Evolutionary conservation across 2,888 invertebrate genomes (phyloP), one percentile per base, ranked within the genome.

Genomic region (Andrena flavipes): DNA sequence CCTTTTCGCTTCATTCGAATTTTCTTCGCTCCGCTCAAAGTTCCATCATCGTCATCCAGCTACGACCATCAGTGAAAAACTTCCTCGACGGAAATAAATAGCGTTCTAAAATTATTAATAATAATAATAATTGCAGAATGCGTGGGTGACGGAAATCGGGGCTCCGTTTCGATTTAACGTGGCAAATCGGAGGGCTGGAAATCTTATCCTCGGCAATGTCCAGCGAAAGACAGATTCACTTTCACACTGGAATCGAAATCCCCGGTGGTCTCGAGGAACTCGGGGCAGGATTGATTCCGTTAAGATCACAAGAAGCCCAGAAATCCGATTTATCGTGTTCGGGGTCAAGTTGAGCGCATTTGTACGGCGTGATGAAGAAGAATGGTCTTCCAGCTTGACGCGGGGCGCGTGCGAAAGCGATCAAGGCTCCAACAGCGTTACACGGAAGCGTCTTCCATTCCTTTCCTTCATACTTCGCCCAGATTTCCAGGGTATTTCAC

Each of bases 321-420:
- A 84, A 87, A 86, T 83, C 84, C 88, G 89, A 88, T 88, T 89
- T 81, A 75, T 78, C 83, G 88, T 72, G 82, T 86, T 82, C 85
- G 86, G 87, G 88, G 89, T 88, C 89, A 87, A 89, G 89, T 86
- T 84, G 86, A 84, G 80, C 87, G 86, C 86, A 83, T 89, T 88
- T 86, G 84, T 86, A 87, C 84, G 81, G 26, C 56, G 62, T 62
- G 78, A 86, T 72, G 84, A 87, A 87, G 89, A 88, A 83, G 82
- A 84, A 88, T 87, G 84, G 78, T 78, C 79, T 77, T 71, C 54
- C 72, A 48, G 30, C 70, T 72, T 84, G 89, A 88, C 89, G 63
- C 79, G 77, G 51, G 80, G 72, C 82, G 64, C 88, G 82, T 76
- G 88, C 80, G 71, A 76, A 87, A 76, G 42, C 75, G 72, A 70